Base-by-base conservation (phyloP, 37 sponge, comb jelly and placozoan species). In the Dysidea cf. avara region DNA sequence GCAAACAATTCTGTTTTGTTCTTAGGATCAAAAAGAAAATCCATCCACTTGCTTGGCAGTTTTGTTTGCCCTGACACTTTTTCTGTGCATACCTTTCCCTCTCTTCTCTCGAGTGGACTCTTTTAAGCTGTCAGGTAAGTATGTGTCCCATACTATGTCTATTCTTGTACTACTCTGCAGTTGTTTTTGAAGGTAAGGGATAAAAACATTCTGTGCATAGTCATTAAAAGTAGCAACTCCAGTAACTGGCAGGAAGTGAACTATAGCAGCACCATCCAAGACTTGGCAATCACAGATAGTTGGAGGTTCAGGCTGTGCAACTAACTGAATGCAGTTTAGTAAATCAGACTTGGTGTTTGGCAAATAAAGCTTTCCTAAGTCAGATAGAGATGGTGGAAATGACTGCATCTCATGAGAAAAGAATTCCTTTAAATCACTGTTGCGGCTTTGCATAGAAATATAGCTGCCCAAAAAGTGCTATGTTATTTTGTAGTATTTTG, bases 401-500 rank as follows among this genome's bases (percentile, higher is more conserved):
- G 66, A 64, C 37, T 64, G 66, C 25, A 64, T 35, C 36, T 64
- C 40, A 14, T 64, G 66, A 34, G 66, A 28, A 64, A 64, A 64
- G 37, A 64, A 64, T 24, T 64, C 66, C 37, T 64, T 64, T 35
- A 64, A 35, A 7, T 64, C 66, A 64, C 22, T 35, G 36, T 64
- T 32, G 22, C 40, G 66, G 36, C 66, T 64, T 64, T 64, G 66
- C 66, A 64, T 64, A 36, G 66, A 64, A 37, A 64, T 64, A 32
- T 64, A 64, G 66, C 36, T n/a, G n/a, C n/a, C n/a, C n/a, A n/a
- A n/a, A n/a, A n/a, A n/a, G n/a, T n/a, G n/a, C n/a, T n/a, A n/a
- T n/a, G n/a, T n/a, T n/a, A n/a, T n/a, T n/a, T n/a, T n/a, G n/a
- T n/a, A n/a, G n/a, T n/a, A n/a, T n/a, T n/a, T n/a, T n/a, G n/a